Conservation (phyloP, 2,797 vertebrate species). For the Gila robusta region DNA sequence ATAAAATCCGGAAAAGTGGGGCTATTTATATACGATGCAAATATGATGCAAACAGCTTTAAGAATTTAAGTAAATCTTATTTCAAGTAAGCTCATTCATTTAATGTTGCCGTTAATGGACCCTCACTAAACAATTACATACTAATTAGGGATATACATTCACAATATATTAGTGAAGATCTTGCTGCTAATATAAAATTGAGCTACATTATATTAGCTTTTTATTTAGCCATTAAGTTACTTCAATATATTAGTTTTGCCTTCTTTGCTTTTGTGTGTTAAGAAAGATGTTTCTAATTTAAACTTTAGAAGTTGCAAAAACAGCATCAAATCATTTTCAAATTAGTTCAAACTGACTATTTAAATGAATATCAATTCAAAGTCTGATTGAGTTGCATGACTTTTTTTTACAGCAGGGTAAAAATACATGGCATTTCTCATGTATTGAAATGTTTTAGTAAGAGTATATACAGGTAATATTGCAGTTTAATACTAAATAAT, state of each 20-base stretch:
- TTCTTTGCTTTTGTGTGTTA: not conserved
- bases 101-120: conserved; percentile 60
- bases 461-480: not conserved
- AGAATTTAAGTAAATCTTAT: not conserved
- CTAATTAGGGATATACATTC: conserved; percentile 34
- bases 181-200: conserved; percentile 6
- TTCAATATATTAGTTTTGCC: not conserved
- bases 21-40: conserved; percentile 53
- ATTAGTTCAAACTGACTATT: not conserved
- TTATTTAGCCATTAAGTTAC: not conserved
- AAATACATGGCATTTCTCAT: not conserved
- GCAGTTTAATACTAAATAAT: not conserved
- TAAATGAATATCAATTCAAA: not conserved
- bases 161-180: conserved; percentile 15
- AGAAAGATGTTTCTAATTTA: not conserved
- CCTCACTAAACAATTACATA: conserved; percentile 61
- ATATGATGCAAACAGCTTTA: conserved; percentile 47
- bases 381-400: not conserved
- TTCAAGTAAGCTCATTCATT: conserved; percentile 40
- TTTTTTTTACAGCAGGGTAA: not conserved
- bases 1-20: conserved; percentile 38
- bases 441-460: not conserved
- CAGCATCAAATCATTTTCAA: not conserved
- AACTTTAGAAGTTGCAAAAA: not conserved
- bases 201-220: not conserved